Evolutionary conservation across 2,113 vertebrate species (phyloP).

Genomic region (Nansenia antarctica): DNA sequence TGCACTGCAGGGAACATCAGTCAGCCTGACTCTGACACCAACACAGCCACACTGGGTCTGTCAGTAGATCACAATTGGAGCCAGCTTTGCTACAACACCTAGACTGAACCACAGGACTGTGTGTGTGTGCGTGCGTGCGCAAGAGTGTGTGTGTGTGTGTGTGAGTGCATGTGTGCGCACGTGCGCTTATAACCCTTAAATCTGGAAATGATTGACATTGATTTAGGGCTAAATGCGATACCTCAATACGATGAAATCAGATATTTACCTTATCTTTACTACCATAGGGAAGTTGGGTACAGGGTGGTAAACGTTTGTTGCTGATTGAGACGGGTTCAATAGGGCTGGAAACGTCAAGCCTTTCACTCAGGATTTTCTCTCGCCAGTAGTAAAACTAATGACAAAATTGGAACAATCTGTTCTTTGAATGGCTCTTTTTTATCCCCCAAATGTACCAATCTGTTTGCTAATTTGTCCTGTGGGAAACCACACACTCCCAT

Average conservation of each 20-base stretch:
- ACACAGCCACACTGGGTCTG: constrained; percentile 11
- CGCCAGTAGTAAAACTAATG: constrained; percentile 65
- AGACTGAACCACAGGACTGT: neutral
- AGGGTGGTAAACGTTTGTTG: constrained; percentile 14
- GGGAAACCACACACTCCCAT: constrained; percentile 55
- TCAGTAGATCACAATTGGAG: neutral
- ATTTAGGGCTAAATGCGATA: constrained; percentile 34
- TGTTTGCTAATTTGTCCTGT: constrained; percentile 62
- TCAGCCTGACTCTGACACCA: neutral
- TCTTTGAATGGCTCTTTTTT: constrained; percentile 63
- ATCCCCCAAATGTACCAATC: constrained; percentile 60
- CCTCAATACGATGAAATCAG: constrained; percentile 21
- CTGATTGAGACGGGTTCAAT: constrained; percentile 9
- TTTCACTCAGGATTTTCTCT: constrained; percentile 25
- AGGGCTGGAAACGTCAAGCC: constrained; percentile 9
- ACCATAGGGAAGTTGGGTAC: constrained; percentile 5
- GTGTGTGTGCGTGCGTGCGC: neutral
- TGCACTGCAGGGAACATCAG: neutral
- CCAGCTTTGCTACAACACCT: neutral
- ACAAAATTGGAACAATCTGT: constrained; percentile 72
- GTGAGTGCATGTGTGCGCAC: neutral
- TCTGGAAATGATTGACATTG: constrained; percentile 18
- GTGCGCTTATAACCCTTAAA: constrained; percentile 15
- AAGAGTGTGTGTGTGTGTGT: neutral
- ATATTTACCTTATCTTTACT: constrained; percentile 38